These are phyloP conservation scores for Drosophila kuntzei DNA, from an alignment of 2,888 invertebrate species.

Conservation along the genomic window DNA sequence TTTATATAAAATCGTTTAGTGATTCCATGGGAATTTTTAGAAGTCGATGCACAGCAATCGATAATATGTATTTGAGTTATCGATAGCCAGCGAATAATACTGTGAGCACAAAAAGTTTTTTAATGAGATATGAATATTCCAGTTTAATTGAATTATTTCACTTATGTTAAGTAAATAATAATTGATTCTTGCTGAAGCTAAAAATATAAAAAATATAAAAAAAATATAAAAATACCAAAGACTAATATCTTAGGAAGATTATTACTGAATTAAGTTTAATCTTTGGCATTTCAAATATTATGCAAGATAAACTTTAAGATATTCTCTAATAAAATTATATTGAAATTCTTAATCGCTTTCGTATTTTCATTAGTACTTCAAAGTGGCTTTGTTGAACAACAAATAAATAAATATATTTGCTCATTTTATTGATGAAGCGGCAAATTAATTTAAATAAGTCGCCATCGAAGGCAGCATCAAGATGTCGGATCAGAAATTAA, in stretches of 20 bases:
- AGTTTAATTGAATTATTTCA: no score
- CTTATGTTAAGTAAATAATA: no score
- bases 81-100: no score
- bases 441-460: conserved; percentile 58
- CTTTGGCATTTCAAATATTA: neutral
- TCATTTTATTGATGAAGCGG: conserved; percentile 44
- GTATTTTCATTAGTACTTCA: conserved; percentile 1
- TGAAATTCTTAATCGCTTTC: neutral
- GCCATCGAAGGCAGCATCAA: conserved; percentile 45
- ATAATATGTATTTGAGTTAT: no score
- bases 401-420: conserved; percentile 19
- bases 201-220: no score
- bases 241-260: neutral
- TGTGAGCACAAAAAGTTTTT: no score
- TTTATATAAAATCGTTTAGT: no score
- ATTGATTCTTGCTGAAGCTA: no score
- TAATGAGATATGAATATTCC: no score
- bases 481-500: conserved; percentile 52
- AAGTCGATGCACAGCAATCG: no score
- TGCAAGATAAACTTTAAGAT: neutral
- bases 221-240: no score
- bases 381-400: conserved; percentile 1
- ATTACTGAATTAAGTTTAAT: neutral
- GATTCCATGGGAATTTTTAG: no score
- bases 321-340: neutral